A percentile compares a stretch with the other conserved stretches of the same genome.
phyloP scores from a whole-genome alignment of 2,797 vertebrate genomes.

The Melopsittacus undulatus region DNA sequence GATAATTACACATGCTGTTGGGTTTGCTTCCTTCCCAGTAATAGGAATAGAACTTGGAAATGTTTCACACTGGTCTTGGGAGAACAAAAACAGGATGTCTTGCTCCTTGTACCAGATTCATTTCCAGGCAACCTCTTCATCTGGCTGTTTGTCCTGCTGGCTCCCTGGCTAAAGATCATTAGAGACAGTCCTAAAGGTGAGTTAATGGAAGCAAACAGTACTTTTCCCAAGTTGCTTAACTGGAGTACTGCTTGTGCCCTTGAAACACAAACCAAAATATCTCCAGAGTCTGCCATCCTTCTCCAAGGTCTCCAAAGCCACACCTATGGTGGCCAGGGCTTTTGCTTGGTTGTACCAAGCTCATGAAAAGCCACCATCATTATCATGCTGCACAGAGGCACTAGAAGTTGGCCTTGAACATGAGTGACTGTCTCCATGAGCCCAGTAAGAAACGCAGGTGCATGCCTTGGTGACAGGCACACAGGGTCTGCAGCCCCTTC shows the following conservation, averaged over 20 bases:
- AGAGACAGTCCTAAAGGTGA: not conserved
- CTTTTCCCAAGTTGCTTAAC: not conserved
- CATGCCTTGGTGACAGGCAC: accelerated
- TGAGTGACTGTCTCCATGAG: not conserved
- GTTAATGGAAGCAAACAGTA: not conserved
- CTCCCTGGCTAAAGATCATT: not conserved
- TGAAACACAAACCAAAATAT: not conserved
- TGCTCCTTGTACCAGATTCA: not conserved
- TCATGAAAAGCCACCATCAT: not conserved
- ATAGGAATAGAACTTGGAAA: not conserved
- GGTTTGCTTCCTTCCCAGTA: not conserved
- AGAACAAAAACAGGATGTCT: not conserved
- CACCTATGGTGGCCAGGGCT: accelerated
- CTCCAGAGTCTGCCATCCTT: not conserved
- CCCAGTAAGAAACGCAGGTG: not conserved
- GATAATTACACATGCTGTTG: not conserved
- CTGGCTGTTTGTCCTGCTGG: not conserved
- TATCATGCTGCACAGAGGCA: accelerated
- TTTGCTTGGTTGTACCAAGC: not conserved
- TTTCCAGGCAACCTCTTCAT: not conserved
- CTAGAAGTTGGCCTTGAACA: not conserved
- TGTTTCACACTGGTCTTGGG: not conserved
- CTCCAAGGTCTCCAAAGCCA: not conserved
- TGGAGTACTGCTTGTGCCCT: not conserved
- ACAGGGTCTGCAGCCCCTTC: not conserved